A percentile compares a stretch with the other conserved stretches of the same genome.
These are phyloP conservation scores for Toxotes chatareus DNA, from an alignment of 2,113 vertebrate species.

Conservation along the genomic window DNA sequence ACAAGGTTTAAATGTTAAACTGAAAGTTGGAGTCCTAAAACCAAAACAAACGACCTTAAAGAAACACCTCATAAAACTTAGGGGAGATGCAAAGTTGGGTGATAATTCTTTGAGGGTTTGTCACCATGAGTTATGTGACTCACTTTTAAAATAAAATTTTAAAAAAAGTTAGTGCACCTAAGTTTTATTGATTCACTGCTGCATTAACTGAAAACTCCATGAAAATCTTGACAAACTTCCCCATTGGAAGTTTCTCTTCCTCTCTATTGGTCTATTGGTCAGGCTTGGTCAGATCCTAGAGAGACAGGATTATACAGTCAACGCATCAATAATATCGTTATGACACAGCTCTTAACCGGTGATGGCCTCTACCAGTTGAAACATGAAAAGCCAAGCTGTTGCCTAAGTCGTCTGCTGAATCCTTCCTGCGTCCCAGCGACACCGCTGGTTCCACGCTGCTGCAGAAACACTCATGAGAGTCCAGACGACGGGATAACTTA, in stretches of 20 bases:
- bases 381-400: constrained; percentile 58
- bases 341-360: constrained; percentile 65
- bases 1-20: background rate
- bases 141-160: background rate
- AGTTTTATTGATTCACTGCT: constrained; percentile 8
- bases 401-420: constrained; percentile 40
- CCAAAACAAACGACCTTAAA: background rate
- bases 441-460: constrained; percentile 40
- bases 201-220: constrained; percentile 22
- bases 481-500: constrained; percentile 58
- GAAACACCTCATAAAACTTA: background rate
- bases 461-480: constrained; percentile 47
- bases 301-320: constrained; percentile 72
- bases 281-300: constrained; percentile 62
- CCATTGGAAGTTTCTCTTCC: constrained; percentile 50
- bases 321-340: constrained; percentile 72
- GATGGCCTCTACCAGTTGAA: constrained; percentile 57
- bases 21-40: background rate
- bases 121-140: background rate
- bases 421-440: constrained; percentile 11
- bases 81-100: background rate
- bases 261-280: constrained; percentile 32
- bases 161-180: background rate
- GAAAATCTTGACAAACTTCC: constrained; percentile 55
- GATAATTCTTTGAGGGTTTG: background rate